Conservation (phyloP, 2,113 vertebrate species). For the Bos javanicus region DNA sequence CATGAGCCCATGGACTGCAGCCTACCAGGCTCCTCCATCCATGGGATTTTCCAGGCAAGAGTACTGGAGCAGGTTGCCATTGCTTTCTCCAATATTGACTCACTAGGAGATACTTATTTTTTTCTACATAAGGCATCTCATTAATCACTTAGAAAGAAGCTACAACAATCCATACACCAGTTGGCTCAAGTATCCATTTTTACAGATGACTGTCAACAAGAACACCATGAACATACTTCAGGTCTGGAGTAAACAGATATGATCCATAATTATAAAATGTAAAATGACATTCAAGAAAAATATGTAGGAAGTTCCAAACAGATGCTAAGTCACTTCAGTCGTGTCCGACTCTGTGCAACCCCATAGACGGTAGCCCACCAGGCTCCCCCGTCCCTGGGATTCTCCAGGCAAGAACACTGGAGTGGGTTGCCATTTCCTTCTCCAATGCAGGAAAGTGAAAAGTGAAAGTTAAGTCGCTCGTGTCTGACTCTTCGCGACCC, state of each 20-base stretch:
- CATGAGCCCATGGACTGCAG: too few relatives aligned
- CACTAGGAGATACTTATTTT: background rate
- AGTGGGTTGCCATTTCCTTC: too few relatives aligned
- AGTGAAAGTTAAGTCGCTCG: too few relatives aligned
- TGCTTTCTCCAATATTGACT: background rate
- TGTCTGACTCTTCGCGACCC: too few relatives aligned
- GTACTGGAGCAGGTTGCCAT: too few relatives aligned
- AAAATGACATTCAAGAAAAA: conserved; percentile 1
- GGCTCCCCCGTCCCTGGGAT: too few relatives aligned
- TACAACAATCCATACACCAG: background rate
- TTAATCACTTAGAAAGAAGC: background rate
- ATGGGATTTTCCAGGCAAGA: too few relatives aligned
- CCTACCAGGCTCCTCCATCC: too few relatives aligned
- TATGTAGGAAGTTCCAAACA: background rate
- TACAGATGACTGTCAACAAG: background rate
- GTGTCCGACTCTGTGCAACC: too few relatives aligned
- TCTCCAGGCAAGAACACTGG: too few relatives aligned
- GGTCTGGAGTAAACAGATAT: background rate
- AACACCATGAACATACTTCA: background rate
- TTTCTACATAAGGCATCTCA: background rate
- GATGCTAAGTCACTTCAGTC: background rate
- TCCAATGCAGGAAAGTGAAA: too few relatives aligned
- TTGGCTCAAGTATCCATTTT: background rate
- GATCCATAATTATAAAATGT: background rate
- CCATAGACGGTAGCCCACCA: too few relatives aligned